phyloP scores from a whole-genome alignment of 2,888 invertebrate genomes.

The Sacculina carcini region DNA sequence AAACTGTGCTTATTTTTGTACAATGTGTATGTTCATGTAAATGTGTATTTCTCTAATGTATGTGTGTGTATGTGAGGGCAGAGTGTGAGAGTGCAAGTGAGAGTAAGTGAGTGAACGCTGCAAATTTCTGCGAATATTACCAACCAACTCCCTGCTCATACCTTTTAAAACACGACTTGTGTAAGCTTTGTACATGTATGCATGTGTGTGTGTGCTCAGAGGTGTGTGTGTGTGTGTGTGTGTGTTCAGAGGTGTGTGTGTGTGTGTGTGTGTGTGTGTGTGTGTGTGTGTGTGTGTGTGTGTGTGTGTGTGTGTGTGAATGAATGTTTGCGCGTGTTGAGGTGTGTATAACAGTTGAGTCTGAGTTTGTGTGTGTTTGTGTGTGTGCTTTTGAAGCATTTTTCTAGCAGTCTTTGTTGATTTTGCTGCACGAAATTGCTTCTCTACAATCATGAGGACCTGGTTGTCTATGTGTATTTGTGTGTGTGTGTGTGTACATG shows the following conservation, averaged over 20 bases:
- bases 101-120: too few relatives aligned
- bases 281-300: not conserved
- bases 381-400: not conserved
- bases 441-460: not conserved
- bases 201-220: not conserved
- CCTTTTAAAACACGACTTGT: not conserved
- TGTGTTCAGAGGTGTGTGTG: not conserved
- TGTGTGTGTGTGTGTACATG: not conserved
- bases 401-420: not conserved
- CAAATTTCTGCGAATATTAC: not conserved
- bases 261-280: not conserved
- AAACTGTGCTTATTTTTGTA: not conserved
- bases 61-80: not conserved
- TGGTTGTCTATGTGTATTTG: not conserved
- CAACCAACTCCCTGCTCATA: too few relatives aligned
- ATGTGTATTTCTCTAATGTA: not conserved
- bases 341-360: not conserved
- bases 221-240: too few relatives aligned
- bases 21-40: not conserved
- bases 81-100: too few relatives aligned
- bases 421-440: not conserved
- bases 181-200: not conserved
- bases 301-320: not conserved
- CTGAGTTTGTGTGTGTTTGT: not conserved
- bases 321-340: not conserved